Evolutionary conservation across 2,797 vertebrate genomes (phyloP).

Genomic region (Geotrypetes seraphini): DNA sequence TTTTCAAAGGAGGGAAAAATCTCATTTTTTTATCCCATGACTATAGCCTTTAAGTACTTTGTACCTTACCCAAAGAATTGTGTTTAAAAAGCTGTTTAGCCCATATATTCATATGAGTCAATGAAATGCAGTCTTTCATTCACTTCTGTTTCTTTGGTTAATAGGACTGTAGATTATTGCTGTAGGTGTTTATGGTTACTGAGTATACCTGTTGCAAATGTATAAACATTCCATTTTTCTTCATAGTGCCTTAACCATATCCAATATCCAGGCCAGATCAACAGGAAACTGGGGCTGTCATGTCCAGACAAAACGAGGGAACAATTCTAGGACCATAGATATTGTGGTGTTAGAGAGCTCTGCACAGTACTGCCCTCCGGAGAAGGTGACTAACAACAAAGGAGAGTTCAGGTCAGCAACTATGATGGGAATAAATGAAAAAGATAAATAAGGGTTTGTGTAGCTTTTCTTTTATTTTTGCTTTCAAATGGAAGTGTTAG

Average conservation of each 20-base stretch:
- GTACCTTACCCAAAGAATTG: too few relatives aligned
- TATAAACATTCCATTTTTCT: too few relatives aligned
- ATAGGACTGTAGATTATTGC: too few relatives aligned
- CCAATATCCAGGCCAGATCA: conserved; percentile 91
- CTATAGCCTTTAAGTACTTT: too few relatives aligned
- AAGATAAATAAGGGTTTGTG: neutral
- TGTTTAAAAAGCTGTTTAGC: too few relatives aligned
- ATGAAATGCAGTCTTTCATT: too few relatives aligned
- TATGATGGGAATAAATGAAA: neutral
- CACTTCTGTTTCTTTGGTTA: too few relatives aligned
- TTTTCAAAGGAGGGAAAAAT: too few relatives aligned
- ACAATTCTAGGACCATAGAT: conserved; percentile 85
- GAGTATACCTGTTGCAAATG: too few relatives aligned
- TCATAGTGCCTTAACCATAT: conserved; percentile 83
- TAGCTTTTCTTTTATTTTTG: neutral
- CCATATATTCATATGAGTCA: too few relatives aligned
- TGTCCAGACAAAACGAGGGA: conserved; percentile 82
- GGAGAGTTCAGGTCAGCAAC: conserved; percentile 86
- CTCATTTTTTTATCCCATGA: too few relatives aligned
- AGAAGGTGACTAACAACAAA: conserved; percentile 89
- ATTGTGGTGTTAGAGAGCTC: conserved; percentile 90
- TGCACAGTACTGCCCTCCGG: conserved; percentile 80
- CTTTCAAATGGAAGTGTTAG: neutral
- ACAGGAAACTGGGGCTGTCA: conserved; percentile 95
- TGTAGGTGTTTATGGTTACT: too few relatives aligned